These are phyloP conservation scores for Oncorhynchus nerka DNA, from an alignment of 2,113 vertebrate genomes.

Conservation along the genomic window DNA sequence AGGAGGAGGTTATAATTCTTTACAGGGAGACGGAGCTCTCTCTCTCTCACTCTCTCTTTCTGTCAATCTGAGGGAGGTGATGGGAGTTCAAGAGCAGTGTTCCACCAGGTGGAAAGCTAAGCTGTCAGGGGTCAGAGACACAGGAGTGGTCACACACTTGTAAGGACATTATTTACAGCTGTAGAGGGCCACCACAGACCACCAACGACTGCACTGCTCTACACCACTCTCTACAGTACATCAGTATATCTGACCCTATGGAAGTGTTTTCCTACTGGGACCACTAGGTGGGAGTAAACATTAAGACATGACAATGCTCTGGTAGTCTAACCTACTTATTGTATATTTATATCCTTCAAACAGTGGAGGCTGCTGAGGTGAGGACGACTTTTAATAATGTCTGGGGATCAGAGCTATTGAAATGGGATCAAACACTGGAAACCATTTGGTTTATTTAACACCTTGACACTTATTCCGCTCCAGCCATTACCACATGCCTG, in stretches of 20 bases:
- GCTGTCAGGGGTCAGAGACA: constrained; percentile 55
- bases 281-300: constrained; percentile 64
- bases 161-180: constrained; percentile 69
- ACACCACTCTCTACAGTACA: constrained; percentile 42
- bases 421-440: too few species aligned
- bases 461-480: too few species aligned
- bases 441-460: too few species aligned
- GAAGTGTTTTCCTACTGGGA: constrained; percentile 4
- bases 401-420: too few species aligned
- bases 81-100: constrained; percentile 59
- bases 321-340: not conserved
- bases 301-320: not conserved
- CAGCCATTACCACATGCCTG: too few species aligned
- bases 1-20: constrained; percentile 45
- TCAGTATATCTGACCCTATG: not conserved
- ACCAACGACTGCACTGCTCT: constrained; percentile 43
- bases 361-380: too few species aligned
- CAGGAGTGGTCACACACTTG: constrained; percentile 57
- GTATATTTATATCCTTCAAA: too few species aligned
- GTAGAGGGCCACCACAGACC: constrained; percentile 61
- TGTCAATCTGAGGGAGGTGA: constrained; percentile 53
- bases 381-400: too few species aligned
- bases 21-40: constrained; percentile 21
- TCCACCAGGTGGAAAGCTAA: constrained; percentile 59
- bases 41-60: not conserved